Base-by-base conservation (phyloP, 30 jellyfish, hydroid and myxozoan genomes). In the Aurelia sp. region DNA sequence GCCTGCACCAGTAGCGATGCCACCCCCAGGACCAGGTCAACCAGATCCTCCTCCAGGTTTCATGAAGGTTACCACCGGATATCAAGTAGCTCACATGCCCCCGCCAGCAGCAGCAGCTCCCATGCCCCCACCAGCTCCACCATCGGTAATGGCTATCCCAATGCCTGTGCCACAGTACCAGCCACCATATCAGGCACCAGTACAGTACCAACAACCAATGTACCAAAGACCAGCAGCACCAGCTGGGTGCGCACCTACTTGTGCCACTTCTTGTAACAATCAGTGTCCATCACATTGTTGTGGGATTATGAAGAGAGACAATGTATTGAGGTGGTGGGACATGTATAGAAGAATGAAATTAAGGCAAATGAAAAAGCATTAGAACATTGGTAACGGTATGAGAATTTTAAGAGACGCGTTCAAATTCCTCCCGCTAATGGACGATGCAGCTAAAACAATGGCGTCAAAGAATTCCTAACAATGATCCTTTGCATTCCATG, bases 251-350 rank as follows among this genome's bases (percentile, higher is more conserved):
- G 87, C 92, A 13, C 89, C 88, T 4, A 62, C 89, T 22, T 88
- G 96, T 62, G 92, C 91, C 69, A 79, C 85, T 3, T 19, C 60
- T 30, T 88, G 96, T 61, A 72, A 84, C 30, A 66, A 52, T 27
- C 66, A 37, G 61, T 88, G 96, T 33, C 96, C 96, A 63, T 15
- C 98, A 47, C 94, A 84, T 17, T 92, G 98, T 66, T 92, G 98
- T 76, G 95, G 95, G 16, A 76, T 92, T 20, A 92, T 88, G 89
- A 86, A 96, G 71, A 93, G 97, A 30, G 87, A 91, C 75, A 72
- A 59, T 59, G 87, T 84, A 40, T 60, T 57, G 50, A 48, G 87
- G 11, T 84, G 93, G 93, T 84, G 93, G 93, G 70, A 84, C 59
- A 62, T 84, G 81, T 84, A 84, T 81, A 73, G 65, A 73, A 59